Evolutionary conservation across 2,113 vertebrate species (phyloP), one percentile per base, ranked within the genome.

Genomic region (Brienomyrus brachyistius): DNA sequence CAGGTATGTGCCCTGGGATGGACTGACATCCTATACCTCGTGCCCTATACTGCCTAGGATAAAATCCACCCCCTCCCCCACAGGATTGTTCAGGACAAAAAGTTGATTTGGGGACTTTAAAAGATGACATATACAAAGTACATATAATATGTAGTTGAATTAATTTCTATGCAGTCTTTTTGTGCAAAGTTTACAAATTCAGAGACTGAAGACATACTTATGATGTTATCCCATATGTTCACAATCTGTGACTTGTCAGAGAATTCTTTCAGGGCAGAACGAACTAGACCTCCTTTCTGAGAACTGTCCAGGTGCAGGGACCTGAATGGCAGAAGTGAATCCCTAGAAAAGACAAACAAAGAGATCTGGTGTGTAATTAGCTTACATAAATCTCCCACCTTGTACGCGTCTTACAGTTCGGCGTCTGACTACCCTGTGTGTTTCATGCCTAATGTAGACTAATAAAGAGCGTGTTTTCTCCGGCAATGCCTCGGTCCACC

Each of bases 181-280:
- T 40, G 8, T 48, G 45, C 45, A 35, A 40, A 40, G 27, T 54
- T 1, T 52, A 31, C 13, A 48, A 35, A 51, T 40, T n/a, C 17
- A 31, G 50, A 87, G 13, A 17, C 6, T 13, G 45, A 19, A 23
- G 13, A 87, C 94, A 5, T 92, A 96, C 96, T 93, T 15, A 94
- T 35, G 56, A 95, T 87, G 5, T 5, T 90, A 15, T 92, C 91
- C 92, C 94, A 90, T 9, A 91, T 2, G 0, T 90, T 2, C 17
- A 93, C 3, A 54, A 95, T 45, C 9, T 50, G 9, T 17, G 83
- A 51, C 8, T 91, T 40, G 56, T 93, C 90, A 23, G 54, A n/a
- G 0, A 0, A 83, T 11, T 93, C 47, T 8, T 91, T 50, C 27
- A 92, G 80, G 21, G 80, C 4, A 0, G 89, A 27, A 2, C 89